Percentiles rank a stretch among this genome's conserved stretches.
Evolutionary conservation across 2,113 vertebrate genomes (phyloP).

Genomic region (Spilogale gracilis): DNA sequence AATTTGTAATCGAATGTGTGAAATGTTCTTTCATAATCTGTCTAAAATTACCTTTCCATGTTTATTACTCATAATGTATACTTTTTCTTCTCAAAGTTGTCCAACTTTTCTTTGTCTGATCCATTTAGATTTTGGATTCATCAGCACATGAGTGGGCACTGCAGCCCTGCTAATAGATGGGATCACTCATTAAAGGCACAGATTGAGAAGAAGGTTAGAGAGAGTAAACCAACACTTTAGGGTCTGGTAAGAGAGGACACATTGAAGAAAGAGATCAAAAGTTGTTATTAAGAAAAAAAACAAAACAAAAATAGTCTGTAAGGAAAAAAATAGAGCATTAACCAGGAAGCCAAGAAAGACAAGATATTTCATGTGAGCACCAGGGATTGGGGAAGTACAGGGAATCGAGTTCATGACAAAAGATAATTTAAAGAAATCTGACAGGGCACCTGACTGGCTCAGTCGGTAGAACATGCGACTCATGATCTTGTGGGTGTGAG

Average conservation of each 20-base stretch:
- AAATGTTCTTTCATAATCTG: slow-evolving; percentile 51
- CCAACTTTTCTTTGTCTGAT: slow-evolving; percentile 36
- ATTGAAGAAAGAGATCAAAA: slow-evolving; percentile 29
- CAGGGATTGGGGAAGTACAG: accelerated
- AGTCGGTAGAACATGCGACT: not conserved
- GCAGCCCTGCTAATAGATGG: not conserved
- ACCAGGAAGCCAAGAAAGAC: not conserved
- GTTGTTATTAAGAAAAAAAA: not conserved
- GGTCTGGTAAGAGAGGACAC: not conserved
- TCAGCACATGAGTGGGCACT: not conserved
- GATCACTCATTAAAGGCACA: not conserved
- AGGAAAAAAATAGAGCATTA: not conserved
- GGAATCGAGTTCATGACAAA: not conserved
- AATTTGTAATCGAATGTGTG: slow-evolving; percentile 52
- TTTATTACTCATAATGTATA: slow-evolving; percentile 28
- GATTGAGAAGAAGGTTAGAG: not conserved
- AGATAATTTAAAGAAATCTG: not conserved
- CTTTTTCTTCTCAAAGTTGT: slow-evolving; percentile 11
- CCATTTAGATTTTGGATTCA: slow-evolving; percentile 58
- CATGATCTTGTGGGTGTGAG: not conserved
- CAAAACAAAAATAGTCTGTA: not conserved
- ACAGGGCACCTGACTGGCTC: not conserved
- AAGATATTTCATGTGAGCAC: not conserved
- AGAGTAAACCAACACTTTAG: not conserved
- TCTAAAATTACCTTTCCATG: slow-evolving; percentile 46